Base-by-base conservation (phyloP, 2,797 vertebrate genomes). In the Chrysocyon brachyurus region DNA sequence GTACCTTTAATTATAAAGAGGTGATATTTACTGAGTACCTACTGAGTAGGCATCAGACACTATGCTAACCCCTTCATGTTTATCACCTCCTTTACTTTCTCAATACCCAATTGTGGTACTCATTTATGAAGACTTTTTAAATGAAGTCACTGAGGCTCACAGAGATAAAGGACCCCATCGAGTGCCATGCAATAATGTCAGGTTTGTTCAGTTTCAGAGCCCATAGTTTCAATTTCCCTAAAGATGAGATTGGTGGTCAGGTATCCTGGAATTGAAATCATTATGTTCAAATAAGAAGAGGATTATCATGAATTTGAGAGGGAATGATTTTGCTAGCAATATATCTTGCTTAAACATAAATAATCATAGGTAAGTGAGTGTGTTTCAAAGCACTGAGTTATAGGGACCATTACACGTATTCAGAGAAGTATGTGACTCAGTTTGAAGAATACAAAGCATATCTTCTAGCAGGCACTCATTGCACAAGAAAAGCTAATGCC, bases 231-330 rank as follows among this genome's bases (percentile, higher is more conserved):
- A 22, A 1, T 52, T 31, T 56, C 17, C 16, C 26, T 16, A 33
- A 21, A 82, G 59, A 84, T 54, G 59, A 88, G 52, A 49, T 12
- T 21, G 22, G 63, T 26, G 26, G 31, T 8, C 52, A 79, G 21
- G 40, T 40, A 10, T 52, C 28, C 24, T 10, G 10, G 57, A 59
- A 24, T 1, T 46, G 28, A 83, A 78, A 86, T 64, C 7, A 28
- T 28, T 28, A 26, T 9, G 7, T 64, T 70, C 83, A 49, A 64
- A 88, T 70, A 16, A 19, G 8, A 52, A n/a, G 28, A 75, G 2
- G 68, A 90, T 83, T 79, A 83, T 31, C 36, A 54, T 73, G 36
- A 77, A 86, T 94, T 88, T 90, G 40, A 78, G 79, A 94, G 19
- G 19, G 49, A 92, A 21, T 36, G 66, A 59, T 63, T 91, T 79